Evolutionary conservation across 2,888 invertebrate genomes (phyloP).

Genomic region (Drosophila limbata): DNA sequence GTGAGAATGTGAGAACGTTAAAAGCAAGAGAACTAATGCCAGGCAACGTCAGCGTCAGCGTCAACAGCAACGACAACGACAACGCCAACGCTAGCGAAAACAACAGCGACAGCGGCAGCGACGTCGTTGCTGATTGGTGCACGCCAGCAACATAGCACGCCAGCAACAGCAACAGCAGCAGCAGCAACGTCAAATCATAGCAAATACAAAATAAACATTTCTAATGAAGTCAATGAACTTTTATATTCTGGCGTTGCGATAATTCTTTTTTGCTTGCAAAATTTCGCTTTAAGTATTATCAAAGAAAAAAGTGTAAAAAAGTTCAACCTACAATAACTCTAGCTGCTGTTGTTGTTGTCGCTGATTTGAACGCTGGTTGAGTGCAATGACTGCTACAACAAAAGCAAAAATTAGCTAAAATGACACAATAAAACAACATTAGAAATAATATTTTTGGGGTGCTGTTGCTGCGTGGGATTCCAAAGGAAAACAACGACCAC

Average conservation of each 20-base stretch:
- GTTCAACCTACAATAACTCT: conserved; percentile 45
- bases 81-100: conserved; percentile 17
- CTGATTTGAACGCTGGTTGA: conserved; percentile 32
- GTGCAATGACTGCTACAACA: conserved; percentile 74
- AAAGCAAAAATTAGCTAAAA: conserved; percentile 27
- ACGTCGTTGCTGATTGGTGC: conserved; percentile 74
- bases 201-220: conserved; percentile 53
- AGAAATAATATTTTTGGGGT: conserved; percentile 34
- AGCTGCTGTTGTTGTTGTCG: conserved; percentile 43
- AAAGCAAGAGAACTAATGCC: conserved; percentile 41
- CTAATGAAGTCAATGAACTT: conserved; percentile 80
- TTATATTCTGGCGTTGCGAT: conserved; percentile 81
- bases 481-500: not conserved
- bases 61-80: conserved; percentile 20
- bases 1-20: conserved; percentile 19
- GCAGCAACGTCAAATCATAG: conserved; percentile 39
- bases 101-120: conserved; percentile 10
- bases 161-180: conserved; percentile 41
- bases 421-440: conserved; percentile 34
- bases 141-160: conserved; percentile 62
- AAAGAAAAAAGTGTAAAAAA: conserved; percentile 24
- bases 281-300: conserved; percentile 70
- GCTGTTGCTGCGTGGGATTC: conserved; percentile 24
- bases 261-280: conserved; percentile 69
- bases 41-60: conserved; percentile 30